Conservation (phyloP, 1,140 invertebrate species). For the Zaprionus africanus region DNA sequence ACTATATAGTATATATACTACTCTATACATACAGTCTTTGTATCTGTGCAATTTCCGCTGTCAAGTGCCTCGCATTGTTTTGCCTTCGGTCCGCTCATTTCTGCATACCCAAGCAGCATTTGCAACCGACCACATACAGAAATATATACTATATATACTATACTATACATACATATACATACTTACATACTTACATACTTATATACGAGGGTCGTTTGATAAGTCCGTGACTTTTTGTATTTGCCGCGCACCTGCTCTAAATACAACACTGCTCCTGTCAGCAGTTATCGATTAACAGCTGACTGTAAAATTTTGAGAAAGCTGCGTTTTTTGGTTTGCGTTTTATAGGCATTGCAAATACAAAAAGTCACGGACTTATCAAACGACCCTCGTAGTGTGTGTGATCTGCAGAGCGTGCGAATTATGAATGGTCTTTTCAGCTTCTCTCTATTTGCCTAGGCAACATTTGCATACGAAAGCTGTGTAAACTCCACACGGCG, state of each 20-base stretch:
- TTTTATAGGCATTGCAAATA: too few relatives aligned
- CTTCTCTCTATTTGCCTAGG: constrained; percentile 3
- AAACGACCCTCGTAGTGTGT: too few relatives aligned
- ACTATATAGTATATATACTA: neutral
- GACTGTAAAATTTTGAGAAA: too few relatives aligned
- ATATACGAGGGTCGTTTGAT: too few relatives aligned
- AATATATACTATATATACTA: constrained; percentile 3
- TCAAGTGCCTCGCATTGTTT: constrained; percentile 49
- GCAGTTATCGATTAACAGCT: too few relatives aligned
- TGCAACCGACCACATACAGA: neutral
- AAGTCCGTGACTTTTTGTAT: too few relatives aligned
- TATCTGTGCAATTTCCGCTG: constrained; percentile 37
- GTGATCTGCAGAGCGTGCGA: constrained; percentile 34
- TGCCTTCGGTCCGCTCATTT: constrained; percentile 36
- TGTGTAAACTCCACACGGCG: neutral
- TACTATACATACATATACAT: neutral
- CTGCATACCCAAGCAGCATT: constrained; percentile 24
- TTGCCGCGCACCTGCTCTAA: too few relatives aligned
- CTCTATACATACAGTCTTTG: neutral
- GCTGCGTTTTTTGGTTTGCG: too few relatives aligned
- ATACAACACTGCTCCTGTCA: too few relatives aligned
- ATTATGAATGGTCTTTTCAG: constrained; percentile 31
- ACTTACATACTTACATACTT: neutral
- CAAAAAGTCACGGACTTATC: too few relatives aligned
- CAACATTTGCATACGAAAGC: constrained; percentile 46